Conservation (phyloP, 2,888 invertebrate genomes). For the Lydus trimaculatus region DNA sequence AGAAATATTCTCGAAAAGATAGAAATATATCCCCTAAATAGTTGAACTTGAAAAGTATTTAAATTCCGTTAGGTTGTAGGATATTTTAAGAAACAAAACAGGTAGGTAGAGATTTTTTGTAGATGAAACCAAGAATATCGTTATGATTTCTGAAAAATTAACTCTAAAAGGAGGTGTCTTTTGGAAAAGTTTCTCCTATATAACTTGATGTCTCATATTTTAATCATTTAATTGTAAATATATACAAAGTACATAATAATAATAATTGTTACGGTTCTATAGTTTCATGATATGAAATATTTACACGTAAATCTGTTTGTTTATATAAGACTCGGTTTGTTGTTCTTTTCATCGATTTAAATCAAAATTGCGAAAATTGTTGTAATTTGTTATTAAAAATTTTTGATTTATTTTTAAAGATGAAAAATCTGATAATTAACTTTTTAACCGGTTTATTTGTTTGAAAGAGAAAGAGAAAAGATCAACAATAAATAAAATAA, state of each 20-base stretch:
- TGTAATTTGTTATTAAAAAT: not conserved
- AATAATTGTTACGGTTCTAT: constrained; percentile 2
- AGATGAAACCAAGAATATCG: not conserved
- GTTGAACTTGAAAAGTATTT: not conserved
- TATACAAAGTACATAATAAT: too few relatives aligned
- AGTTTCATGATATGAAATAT: constrained; percentile 4
- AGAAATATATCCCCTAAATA: not conserved
- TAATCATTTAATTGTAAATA: too few relatives aligned
- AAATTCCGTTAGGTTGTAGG: not conserved
- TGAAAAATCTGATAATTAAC: not conserved
- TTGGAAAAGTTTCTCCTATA: not conserved
- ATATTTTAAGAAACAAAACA: not conserved
- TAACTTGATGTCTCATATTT: not conserved
- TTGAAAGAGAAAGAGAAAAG: too few relatives aligned
- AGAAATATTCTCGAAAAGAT: not conserved
- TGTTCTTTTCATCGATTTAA: not conserved
- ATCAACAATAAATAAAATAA: not conserved
- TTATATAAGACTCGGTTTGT: too few relatives aligned
- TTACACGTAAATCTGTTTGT: not conserved
- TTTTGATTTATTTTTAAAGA: not conserved
- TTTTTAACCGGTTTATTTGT: not conserved
- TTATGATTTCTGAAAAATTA: not conserved
- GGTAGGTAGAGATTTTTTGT: not conserved
- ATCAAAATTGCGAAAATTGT: constrained; percentile 1
- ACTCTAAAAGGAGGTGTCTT: not conserved